phyloP scores from a whole-genome alignment of 2,888 invertebrate genomes.

The Meloe dianella region DNA sequence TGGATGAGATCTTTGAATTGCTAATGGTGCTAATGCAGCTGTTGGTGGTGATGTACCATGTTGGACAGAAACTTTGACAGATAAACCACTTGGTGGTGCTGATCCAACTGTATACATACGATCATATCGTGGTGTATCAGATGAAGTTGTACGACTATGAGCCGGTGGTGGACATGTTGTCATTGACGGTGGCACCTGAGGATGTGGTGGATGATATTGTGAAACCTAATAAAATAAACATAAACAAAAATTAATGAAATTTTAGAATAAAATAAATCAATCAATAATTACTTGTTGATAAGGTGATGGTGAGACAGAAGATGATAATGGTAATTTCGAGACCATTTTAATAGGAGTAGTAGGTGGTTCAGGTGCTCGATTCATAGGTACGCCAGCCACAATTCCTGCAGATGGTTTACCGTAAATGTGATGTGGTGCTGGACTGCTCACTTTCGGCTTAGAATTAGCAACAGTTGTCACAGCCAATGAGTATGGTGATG shows the following conservation, averaged over 20 bases:
- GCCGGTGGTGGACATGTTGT: conserved; percentile 64
- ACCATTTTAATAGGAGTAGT: conserved; percentile 63
- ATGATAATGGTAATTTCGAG: conserved; percentile 62
- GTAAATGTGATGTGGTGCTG: conserved; percentile 78
- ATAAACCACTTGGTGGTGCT: conserved; percentile 50
- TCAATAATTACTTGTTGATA: conserved; percentile 58
- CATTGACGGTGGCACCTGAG: conserved; percentile 52
- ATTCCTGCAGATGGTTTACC: conserved; percentile 69
- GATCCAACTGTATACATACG: conserved; percentile 48
- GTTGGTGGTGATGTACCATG: conserved; percentile 63
- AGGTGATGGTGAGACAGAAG: conserved; percentile 61
- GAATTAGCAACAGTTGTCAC: conserved; percentile 62
- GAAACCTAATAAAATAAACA: conserved; percentile 39
- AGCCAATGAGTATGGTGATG: conserved; percentile 60
- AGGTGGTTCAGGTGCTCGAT: conserved; percentile 56
- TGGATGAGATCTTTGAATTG: conserved; percentile 56
- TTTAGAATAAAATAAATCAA: not conserved
- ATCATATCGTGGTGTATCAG: conserved; percentile 47
- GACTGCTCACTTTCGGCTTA: conserved; percentile 76
- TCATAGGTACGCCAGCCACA: conserved; percentile 64
- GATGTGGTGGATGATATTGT: conserved; percentile 59
- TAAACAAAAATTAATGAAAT: not conserved
- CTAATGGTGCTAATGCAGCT: conserved; percentile 57
- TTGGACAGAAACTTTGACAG: conserved; percentile 57
- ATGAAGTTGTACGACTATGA: conserved; percentile 55